A percentile compares a stretch with the other conserved stretches of the same genome.
Conservation (phyloP, 2,113 vertebrate genomes). For the western clawed frog (Xenopus tropicalis) region DNA sequence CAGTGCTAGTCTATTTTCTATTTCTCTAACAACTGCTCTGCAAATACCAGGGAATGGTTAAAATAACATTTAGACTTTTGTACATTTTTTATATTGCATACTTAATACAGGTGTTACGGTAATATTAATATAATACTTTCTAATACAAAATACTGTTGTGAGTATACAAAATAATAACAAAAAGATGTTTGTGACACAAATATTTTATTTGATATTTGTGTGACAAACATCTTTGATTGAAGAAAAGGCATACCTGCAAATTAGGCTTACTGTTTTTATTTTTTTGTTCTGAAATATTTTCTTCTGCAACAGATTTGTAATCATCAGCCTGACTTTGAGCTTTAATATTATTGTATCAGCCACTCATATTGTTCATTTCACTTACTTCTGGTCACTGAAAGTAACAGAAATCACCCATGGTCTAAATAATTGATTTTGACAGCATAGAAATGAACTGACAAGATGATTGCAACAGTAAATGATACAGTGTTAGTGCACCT, state of each 20-base stretch:
- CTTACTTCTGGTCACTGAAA: conserved; percentile 48
- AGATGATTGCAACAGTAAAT: conserved; percentile 43
- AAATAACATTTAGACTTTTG: no score
- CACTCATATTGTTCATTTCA: conserved; percentile 43
- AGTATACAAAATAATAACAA: no score
- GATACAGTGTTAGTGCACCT: conserved; percentile 38
- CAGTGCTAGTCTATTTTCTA: no score
- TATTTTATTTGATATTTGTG: no score
- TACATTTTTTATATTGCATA: no score
- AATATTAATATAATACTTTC: no score
- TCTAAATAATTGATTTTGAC: conserved; percentile 53
- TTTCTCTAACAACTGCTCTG: no score
- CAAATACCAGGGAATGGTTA: no score
- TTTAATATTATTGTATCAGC: conserved; percentile 39
- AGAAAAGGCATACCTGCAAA: neutral
- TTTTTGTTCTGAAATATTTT: conserved; percentile 3
- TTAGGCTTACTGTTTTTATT: neutral
- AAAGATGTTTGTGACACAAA: no score
- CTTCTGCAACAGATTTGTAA: conserved; percentile 35
- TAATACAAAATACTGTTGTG: no score
- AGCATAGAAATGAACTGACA: conserved; percentile 51
- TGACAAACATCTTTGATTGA: no score
- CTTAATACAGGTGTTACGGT: no score
- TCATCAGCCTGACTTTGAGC: conserved; percentile 37
- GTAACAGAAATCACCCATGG: conserved; percentile 39